Evolutionary conservation across 2,113 vertebrate genomes (phyloP), one percentile per base, ranked within the genome.

Genomic region (Psilopogon haemacephalus): DNA sequence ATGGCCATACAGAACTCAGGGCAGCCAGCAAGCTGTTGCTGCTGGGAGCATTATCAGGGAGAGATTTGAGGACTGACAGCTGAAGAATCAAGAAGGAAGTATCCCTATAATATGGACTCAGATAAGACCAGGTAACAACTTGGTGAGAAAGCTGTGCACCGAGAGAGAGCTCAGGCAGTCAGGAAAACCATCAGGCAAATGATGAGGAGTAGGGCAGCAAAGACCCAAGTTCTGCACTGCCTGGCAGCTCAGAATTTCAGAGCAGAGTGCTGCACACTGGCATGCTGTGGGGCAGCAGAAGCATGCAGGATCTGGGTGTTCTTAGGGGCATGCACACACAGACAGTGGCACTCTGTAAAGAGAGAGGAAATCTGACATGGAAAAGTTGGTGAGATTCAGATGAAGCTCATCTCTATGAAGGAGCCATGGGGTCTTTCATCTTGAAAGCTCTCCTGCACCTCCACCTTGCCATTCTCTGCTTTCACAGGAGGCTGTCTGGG

Each of bases 241-340:
- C 7, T 24, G 64, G 73, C 44, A 82, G 18, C 28, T 24, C 2
- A 0, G 33, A 18, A 27, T 33, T 80, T 74, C 1, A 3, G 16
- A 50, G 75, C 18, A 50, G 20, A 56, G 40, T 0, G 0, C 30
- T 72, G 27, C 18, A 28, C 0, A 1, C 62, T 32, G 28, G 19
- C 27, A 7, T 32, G 7, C 62, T 59, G 37, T 52, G 33, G 23
- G 27, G 16, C 42, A 81, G 37, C 32, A 63, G 70, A 32, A 64
- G 19, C 28, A 71, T 0, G 0, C 6, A 35, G 11, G 13, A 30
- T 9, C 8, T 73, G 24, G 16, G 28, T 40, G 15, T 35, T 67
- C 76, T 27, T 52, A 17, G 20, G 23, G 9, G 15, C 4, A 32
- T 19, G n/a, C 16, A 17, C 9, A 5, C 8, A 18, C 27, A 55